Percentiles rank a stretch among this genome's conserved stretches.
phyloP scores from a whole-genome alignment of 2,888 invertebrate genomes.

The Urechis unicinctus region DNA sequence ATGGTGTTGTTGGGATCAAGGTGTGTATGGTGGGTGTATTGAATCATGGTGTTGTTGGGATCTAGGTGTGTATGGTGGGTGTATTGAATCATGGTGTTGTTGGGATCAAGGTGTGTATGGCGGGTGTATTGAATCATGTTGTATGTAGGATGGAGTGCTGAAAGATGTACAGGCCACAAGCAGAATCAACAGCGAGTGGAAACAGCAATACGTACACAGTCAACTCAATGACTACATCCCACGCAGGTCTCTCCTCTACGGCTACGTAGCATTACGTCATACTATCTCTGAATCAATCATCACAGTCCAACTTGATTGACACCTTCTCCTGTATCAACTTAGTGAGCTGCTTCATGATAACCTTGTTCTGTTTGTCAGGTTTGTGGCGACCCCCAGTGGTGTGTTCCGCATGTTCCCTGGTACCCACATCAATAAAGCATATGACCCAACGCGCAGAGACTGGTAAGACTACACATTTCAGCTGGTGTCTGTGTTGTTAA shows the following conservation, averaged over 20 bases:
- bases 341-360: background rate
- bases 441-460: slow-evolving; percentile 73
- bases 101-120: background rate
- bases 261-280: background rate
- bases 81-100: background rate
- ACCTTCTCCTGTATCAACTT: no score
- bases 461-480: no score
- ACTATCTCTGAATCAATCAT: no score
- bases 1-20: no score
- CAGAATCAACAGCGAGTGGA: slow-evolving; percentile 69
- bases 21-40: no score
- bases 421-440: slow-evolving; percentile 68
- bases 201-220: slow-evolving; percentile 66
- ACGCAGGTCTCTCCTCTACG: slow-evolving; percentile 31
- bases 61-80: background rate
- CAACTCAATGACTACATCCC: slow-evolving; percentile 71
- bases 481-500: no score
- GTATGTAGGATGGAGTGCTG: slow-evolving; percentile 56
- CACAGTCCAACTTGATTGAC: no score
- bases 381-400: slow-evolving; percentile 70
- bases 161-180: slow-evolving; percentile 75
- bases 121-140: background rate
- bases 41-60: background rate
- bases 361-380: slow-evolving; percentile 8
- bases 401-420: slow-evolving; percentile 80